These are phyloP conservation scores for Xiphydria camelus DNA, from an alignment of 2,888 invertebrate genomes.

Conservation along the genomic window DNA sequence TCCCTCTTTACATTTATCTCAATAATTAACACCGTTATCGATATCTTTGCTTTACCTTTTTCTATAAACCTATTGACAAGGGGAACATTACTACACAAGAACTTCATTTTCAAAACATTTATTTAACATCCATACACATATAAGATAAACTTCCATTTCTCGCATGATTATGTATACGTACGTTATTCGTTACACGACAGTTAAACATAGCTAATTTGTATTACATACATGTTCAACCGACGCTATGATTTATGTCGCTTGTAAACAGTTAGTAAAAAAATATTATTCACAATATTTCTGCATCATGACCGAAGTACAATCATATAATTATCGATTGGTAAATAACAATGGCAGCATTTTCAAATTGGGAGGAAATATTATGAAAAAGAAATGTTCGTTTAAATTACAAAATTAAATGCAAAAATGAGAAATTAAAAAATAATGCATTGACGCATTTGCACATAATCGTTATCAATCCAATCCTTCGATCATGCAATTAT, in stretches of 20 bases:
- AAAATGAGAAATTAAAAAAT: background rate
- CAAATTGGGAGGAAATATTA: background rate
- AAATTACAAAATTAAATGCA: background rate
- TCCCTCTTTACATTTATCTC: no score
- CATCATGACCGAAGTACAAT: background rate
- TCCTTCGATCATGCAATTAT: no score
- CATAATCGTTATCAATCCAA: no score
- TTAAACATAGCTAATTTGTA: background rate
- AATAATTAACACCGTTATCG: no score
- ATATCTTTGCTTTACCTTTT: no score
- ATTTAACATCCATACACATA: no score
- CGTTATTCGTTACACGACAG: background rate
- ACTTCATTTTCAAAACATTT: no score
- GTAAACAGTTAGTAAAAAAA: constrained; percentile 10
- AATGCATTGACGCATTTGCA: no score
- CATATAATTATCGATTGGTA: background rate
- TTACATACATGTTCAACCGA: background rate
- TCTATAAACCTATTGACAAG: no score
- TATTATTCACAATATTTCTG: background rate
- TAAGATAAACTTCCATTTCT: no score
- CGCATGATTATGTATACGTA: background rate
- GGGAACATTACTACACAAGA: no score
- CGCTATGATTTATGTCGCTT: background rate
- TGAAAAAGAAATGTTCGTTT: background rate
- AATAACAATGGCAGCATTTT: background rate